Base-by-base conservation (phyloP, 2,113 vertebrate species). In the Lepus americanus region DNA sequence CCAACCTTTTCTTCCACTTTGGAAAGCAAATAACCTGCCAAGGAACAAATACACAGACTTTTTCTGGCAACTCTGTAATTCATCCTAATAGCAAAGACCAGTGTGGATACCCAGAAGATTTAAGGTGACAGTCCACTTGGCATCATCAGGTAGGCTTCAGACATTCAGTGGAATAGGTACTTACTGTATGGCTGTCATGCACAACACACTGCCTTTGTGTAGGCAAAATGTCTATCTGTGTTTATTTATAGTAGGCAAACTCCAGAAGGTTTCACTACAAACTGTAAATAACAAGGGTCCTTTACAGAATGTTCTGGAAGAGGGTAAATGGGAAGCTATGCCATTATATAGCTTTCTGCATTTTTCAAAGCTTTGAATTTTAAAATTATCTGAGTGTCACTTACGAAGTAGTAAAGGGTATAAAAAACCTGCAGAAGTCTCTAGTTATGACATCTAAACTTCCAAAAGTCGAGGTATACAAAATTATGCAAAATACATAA, bases 1-100 rank as follows among this genome's bases (percentile, higher is more conserved):
- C 99, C 99, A 13, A 99, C 99, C 72, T 99, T 99, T 94, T 99
- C 99, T 95, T 99, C 99, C 33, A 99, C 99, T 98, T 99, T 99
- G 3, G 99, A 99, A 92, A 99, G 98, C 96, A 99, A 98, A 97
- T 99, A 99, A 95, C 99, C 99, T 99, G 76, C 66, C 95, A 70
- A 81, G 70, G 73, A 96, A 94, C 29, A 93, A 76, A 63, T 0
- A 6, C 0, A 92, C 3, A 90, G 53, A 81, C 29, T 55, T 90
- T 90, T 79, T 79, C 49, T 80, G 39, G 14, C 49, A 87, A 79
- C 13, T 66, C 51, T 29, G 2, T 44, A 51, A 39, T 44, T 89
- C 44, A 84, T 49, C 20, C 39, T 76, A 73, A 31, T 0, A 49
- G 29, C 67, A 86, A 81, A 95, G 44, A 90, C 23, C 5, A 70